Conservation (phyloP, 1,140 invertebrate species). For the Fopius arisanus region DNA sequence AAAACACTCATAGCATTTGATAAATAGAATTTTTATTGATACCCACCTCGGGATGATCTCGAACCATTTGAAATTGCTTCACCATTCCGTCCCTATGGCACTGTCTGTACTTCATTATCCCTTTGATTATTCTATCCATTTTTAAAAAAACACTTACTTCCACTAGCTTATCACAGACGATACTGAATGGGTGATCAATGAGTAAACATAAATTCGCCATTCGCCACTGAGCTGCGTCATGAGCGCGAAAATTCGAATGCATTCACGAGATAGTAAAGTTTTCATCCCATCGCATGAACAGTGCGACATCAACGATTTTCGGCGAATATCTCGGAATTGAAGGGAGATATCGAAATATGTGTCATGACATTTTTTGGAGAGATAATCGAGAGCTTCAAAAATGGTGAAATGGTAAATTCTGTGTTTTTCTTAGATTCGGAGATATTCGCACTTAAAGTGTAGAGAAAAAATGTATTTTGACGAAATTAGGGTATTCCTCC, state of each 20-base stretch:
- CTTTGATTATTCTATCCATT: constrained; percentile 85
- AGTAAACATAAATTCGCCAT: constrained; percentile 43
- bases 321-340: too few relatives aligned
- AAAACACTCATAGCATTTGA: neutral
- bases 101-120: constrained; percentile 86
- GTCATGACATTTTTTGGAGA: too few relatives aligned
- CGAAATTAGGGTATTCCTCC: too few relatives aligned
- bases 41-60: constrained; percentile 85
- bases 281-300: too few relatives aligned
- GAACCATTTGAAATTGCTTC: constrained; percentile 87
- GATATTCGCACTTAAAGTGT: too few relatives aligned
- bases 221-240: neutral
- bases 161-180: constrained; percentile 17
- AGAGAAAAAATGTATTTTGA: neutral
- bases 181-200: constrained; percentile 23
- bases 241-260: constrained; percentile 36
- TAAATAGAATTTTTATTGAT: neutral
- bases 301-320: too few relatives aligned
- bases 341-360: too few relatives aligned
- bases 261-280: too few relatives aligned
- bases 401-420: too few relatives aligned
- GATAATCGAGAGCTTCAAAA: too few relatives aligned
- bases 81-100: constrained; percentile 85
- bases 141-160: neutral
- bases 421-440: too few relatives aligned